Base-by-base conservation (phyloP, 2,888 invertebrate species). In the Leptinotarsa juncta region DNA sequence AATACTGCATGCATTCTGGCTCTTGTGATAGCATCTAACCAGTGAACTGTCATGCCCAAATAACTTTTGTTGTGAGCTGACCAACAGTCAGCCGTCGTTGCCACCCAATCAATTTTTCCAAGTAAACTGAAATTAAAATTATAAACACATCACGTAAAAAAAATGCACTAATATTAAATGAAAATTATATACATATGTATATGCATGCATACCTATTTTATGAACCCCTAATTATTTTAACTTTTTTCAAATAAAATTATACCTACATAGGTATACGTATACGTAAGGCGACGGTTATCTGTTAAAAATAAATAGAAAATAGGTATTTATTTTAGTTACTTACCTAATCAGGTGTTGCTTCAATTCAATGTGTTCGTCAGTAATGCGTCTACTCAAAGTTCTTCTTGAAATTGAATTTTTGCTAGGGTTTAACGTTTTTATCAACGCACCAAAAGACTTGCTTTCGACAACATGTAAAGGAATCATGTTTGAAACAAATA, bases 1-100 rank as follows among this genome's bases (percentile, higher is more conserved):
- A 51, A 51, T 51, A 51, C 51, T 51, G 51, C 51, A 51, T 51
- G 51, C 51, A 51, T 51, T 51, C 51, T 51, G 51, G 51, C 51
- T 51, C 51, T 51, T 51, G 51, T 51, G 51, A 51, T 51, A 51
- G 51, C 16, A 51, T 51, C 51, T 51, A 51, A 16, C 51, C 51
- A 51, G 51, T 51, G 16, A 51, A 51, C 51, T 51, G 51, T 51
- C 51, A 51, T 51, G 51, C 51, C 51, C 51, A 51, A 51, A 51
- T 51, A 51, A 51, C 51, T 51, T 51, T 51, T 51, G 51, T 51
- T 51, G 51, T 51, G 51, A 51, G 51, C 51, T 51, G 51, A 51
- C 51, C 51, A 51, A 51, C 51, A 51, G 51, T 51, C 51, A 51
- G 51, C 16, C 51, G 51, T 51, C 51, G 51, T 51, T 51, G 51